Evolutionary conservation across 2,797 vertebrate species (phyloP), one percentile per base, ranked within the genome.

Genomic region (Anas flavirostris): DNA sequence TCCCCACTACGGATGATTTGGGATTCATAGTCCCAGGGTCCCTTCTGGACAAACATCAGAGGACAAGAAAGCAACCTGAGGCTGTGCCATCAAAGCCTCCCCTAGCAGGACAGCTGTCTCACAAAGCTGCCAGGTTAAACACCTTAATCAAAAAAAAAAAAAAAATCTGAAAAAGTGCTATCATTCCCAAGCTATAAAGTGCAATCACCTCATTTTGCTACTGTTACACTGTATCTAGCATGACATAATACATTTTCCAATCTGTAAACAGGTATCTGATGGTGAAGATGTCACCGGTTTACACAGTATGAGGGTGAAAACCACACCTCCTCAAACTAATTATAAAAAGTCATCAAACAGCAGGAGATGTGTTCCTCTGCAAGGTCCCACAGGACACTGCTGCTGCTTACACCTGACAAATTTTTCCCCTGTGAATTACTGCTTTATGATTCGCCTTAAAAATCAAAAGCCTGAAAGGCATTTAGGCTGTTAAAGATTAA

Each of bases 401-500:
- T 68, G 43, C 59, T 91, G 41, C 52, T 88, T 46, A 93, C 93
- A 90, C 26, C 13, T 50, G 50, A 83, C 55, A 73, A 22, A 4
- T 69, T 82, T 78, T 85, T 74, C 70, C 50, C 48, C 23, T 2
- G 3, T 48, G 43, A 91, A 86, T 93, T 82, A 82, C 6, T 64
- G 59, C 39, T 87, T 90, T 79, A 91, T 50, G 17, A 83, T 82
- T 82, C 66, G 28, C 53, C 64, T 94, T 83, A 81, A 89, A 85
- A 74, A 73, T 9, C 52, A 70, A 68, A 90, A 76, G 55, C 17
- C 77, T 77, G 19, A 31, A 84, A 91, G 53, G 13, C 52, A 82
- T 72, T 93, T 84, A 52, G 16, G n/a, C 59, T 88, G 63, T 67
- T 92, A 88, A 90, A 91, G 95, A 86, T 86, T 83, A 76, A 83